Evolutionary conservation across 2,113 vertebrate species (phyloP).

Genomic region (Gobio gobio): DNA sequence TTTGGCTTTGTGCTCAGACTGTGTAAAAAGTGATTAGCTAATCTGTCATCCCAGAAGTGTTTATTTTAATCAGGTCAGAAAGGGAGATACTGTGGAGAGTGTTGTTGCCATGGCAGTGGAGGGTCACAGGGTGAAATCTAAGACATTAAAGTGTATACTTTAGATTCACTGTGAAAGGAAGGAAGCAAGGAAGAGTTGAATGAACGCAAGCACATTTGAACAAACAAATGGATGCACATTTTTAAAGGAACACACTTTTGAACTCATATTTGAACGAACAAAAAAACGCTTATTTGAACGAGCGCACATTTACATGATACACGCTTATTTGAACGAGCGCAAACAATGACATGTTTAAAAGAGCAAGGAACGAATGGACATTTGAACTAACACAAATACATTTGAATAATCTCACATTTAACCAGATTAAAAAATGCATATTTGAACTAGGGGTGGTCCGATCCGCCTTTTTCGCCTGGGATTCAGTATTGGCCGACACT

Average conservation of each 20-base stretch:
- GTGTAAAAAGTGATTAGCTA: constrained; percentile 7
- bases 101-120: not conserved
- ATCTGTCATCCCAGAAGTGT: constrained; percentile 1
- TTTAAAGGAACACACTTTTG: not conserved
- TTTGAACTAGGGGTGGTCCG: not conserved
- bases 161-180: constrained; percentile 16
- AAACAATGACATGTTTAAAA: not conserved
- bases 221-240: not conserved
- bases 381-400: not conserved
- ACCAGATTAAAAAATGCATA: not conserved
- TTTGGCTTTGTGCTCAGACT: constrained; percentile 12
- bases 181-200: not conserved
- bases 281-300: not conserved
- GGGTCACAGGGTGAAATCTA: constrained; percentile 19
- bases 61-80: constrained; percentile 40
- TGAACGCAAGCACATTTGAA: not conserved
- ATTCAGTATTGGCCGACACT: too few species aligned
- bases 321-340: too few species aligned
- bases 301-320: not conserved
- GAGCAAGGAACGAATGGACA: not conserved
- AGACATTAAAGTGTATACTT: not conserved
- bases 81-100: not conserved
- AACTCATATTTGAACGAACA: not conserved
- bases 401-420: not conserved
- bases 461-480: too few species aligned